Evolutionary conservation across 2,888 invertebrate species (phyloP).

Genomic region (Linyphia triangularis): DNA sequence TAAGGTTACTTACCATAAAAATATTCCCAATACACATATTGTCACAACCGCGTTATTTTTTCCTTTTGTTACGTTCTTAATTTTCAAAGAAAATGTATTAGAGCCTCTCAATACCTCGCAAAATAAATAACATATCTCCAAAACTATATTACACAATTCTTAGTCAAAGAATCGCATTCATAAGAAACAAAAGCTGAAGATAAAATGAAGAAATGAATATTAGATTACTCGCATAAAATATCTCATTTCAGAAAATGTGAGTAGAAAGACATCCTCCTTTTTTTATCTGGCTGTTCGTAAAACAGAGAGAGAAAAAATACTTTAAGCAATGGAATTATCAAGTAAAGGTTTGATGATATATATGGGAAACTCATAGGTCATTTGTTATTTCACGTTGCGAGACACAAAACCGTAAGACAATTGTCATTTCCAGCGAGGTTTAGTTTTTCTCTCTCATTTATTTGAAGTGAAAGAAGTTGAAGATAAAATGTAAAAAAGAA

Average conservation of each 20-base stretch:
- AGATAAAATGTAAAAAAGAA: constrained; percentile 42
- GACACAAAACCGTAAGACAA: constrained; percentile 26
- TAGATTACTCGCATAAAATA: constrained; percentile 65
- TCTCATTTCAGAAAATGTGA: constrained; percentile 52
- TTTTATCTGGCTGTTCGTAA: constrained; percentile 4
- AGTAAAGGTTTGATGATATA: constrained; percentile 69
- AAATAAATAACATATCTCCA: constrained; percentile 17
- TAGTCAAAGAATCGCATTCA: background rate
- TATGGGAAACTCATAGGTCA: constrained; percentile 56
- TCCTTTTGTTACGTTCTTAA: constrained; percentile 4
- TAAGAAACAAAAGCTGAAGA: constrained; percentile 5
- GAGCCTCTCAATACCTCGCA: background rate
- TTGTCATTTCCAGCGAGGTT: constrained; percentile 26
- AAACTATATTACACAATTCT: constrained; percentile 39
- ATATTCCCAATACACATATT: background rate
- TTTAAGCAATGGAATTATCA: constrained; percentile 70
- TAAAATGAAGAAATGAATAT: constrained; percentile 33
- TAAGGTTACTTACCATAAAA: no score
- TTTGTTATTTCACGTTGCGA: constrained; percentile 63
- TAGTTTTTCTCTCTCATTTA: background rate
- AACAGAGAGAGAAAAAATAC: constrained; percentile 29
- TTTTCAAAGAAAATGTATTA: constrained; percentile 8
- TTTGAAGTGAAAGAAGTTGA: constrained; percentile 25
- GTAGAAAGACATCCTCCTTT: constrained; percentile 26
- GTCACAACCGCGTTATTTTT: constrained; percentile 6